These are phyloP conservation scores for Chaetorhynchus papuensis DNA, from an alignment of 2,113 vertebrate species.

Conservation along the genomic window DNA sequence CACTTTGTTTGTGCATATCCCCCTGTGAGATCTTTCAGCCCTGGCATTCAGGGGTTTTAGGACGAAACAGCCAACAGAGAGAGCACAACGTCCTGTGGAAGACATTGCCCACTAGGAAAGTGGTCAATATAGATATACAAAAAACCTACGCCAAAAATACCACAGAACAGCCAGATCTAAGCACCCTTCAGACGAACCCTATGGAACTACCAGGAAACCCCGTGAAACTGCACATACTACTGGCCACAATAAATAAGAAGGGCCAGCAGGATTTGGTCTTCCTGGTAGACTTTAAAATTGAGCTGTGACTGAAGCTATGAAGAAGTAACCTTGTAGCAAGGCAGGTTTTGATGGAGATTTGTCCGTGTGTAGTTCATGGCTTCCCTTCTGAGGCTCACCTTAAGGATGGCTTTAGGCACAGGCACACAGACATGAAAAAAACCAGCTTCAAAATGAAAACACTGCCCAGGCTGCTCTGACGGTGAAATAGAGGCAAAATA, in stretches of 20 bases:
- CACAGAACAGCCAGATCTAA: not conserved
- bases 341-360: not conserved
- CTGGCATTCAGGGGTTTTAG: not conserved
- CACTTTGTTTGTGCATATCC: not conserved
- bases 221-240: not conserved
- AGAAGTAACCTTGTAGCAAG: not conserved
- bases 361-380: not conserved
- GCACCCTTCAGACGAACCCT: not conserved
- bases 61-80: not conserved
- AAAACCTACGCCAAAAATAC: not conserved
- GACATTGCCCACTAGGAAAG: not conserved
- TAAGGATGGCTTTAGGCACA: not conserved
- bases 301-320: not conserved
- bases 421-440: not conserved
- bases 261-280: not conserved
- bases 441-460: not conserved
- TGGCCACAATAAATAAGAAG: not conserved
- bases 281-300: not conserved
- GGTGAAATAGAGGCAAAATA: not conserved
- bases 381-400: not conserved
- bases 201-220: not conserved
- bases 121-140: fast-evolving
- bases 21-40: not conserved
- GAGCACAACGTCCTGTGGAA: not conserved
- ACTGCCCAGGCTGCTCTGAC: not conserved